A percentile compares a stretch with the other conserved stretches of the same genome.
Conservation (phyloP, 2,113 vertebrate species). For the Chaetodon auriga region DNA sequence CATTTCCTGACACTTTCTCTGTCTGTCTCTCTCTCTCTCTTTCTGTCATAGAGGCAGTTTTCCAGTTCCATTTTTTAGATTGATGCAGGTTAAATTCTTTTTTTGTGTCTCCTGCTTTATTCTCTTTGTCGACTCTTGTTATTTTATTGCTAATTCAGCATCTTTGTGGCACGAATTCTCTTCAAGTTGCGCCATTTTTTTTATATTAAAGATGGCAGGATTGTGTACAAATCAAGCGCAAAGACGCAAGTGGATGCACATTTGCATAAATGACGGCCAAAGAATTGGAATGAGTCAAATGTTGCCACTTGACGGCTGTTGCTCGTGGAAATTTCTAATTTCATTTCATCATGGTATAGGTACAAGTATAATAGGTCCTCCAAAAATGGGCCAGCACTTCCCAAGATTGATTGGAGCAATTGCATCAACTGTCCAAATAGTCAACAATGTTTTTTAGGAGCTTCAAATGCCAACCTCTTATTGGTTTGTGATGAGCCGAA, state of each 20-base stretch:
- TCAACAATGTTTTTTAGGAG: background rate
- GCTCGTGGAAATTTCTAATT: background rate
- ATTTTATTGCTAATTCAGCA: slow-evolving; percentile 1
- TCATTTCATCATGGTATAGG: background rate
- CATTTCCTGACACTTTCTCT: slow-evolving; percentile 16
- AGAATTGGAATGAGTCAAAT: background rate
- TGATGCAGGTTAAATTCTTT: slow-evolving; percentile 2
- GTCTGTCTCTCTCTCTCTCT: background rate
- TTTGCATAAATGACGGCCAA: slow-evolving; percentile 4
- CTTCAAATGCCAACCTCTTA: background rate
- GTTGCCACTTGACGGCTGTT: background rate
- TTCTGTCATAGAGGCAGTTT: background rate
- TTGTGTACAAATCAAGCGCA: background rate
- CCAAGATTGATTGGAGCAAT: background rate
- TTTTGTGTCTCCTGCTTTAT: background rate
- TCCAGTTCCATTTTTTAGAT: slow-evolving; percentile 8
- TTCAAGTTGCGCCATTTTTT: slow-evolving; percentile 1
- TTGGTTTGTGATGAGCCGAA: background rate
- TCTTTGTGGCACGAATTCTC: background rate
- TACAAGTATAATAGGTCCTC: background rate
- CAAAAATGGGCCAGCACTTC: background rate
- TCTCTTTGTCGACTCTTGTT: slow-evolving; percentile 4
- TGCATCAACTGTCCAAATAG: background rate
- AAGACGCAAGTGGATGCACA: background rate
- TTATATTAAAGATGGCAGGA: background rate